Evolutionary conservation across 2,888 invertebrate species (phyloP).

Genomic region (Artemia sinica): DNA sequence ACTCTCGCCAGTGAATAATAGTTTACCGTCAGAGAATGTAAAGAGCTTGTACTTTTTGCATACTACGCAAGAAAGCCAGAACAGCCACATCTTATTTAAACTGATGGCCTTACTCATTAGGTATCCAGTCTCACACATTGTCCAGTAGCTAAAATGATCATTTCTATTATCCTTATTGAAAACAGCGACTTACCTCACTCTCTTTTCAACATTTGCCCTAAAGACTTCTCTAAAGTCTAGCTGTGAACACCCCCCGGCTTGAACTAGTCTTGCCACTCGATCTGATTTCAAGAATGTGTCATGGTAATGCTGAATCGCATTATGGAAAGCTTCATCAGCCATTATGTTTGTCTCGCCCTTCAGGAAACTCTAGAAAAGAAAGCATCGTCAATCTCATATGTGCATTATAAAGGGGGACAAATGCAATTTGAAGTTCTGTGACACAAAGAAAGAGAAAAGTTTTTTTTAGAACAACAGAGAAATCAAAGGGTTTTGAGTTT

Average conservation of each 20-base stretch:
- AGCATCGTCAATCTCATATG: background rate
- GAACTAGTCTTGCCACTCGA: constrained; percentile 86
- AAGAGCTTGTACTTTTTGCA: too few relatives aligned
- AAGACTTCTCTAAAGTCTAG: constrained; percentile 97
- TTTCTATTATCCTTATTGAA: constrained; percentile 13
- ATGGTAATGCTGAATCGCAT: constrained; percentile 87
- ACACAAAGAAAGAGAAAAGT: too few relatives aligned
- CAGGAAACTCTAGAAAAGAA: constrained; percentile 55
- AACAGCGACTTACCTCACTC: constrained; percentile 51
- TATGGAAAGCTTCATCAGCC: constrained; percentile 95
- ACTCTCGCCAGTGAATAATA: too few relatives aligned
- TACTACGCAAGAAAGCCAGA: background rate
- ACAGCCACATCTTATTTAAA: background rate
- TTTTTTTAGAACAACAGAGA: too few relatives aligned
- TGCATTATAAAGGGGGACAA: too few relatives aligned
- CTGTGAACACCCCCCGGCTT: constrained; percentile 91
- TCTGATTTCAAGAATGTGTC: constrained; percentile 95
- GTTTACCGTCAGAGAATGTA: background rate
- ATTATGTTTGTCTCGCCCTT: constrained; percentile 97
- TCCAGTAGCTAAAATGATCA: background rate
- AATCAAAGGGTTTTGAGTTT: too few relatives aligned
- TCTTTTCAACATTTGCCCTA: constrained; percentile 93
- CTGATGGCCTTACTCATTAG: background rate
- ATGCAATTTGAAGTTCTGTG: too few relatives aligned
- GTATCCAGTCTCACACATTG: background rate